A percentile compares a stretch with the other conserved stretches of the same genome.
phyloP scores from a whole-genome alignment of 2,888 invertebrate genomes.

The Hyles lineata region DNA sequence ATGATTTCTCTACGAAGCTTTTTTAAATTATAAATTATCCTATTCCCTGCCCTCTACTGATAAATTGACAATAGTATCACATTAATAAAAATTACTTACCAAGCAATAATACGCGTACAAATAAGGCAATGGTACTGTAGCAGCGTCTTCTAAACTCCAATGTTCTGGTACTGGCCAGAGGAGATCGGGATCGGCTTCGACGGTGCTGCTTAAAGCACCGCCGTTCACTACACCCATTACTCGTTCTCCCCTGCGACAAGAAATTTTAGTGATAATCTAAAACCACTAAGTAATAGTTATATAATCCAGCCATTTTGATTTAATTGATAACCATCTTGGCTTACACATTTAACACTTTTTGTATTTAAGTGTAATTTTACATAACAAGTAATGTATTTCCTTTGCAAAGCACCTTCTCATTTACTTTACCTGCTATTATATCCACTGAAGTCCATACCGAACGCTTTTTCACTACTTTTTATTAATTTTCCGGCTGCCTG shows the following conservation, averaged over 20 bases:
- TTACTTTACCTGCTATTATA: constrained; percentile 35
- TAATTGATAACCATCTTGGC: no score
- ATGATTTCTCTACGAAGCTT: no score
- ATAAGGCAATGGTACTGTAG: constrained; percentile 88
- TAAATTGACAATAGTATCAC: not conserved
- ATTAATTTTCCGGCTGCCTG: constrained; percentile 43
- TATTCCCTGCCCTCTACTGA: no score
- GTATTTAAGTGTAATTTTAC: no score
- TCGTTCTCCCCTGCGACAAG: constrained; percentile 68
- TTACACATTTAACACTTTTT: no score
- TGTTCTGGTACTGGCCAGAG: constrained; percentile 87
- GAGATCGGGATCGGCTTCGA: constrained; percentile 78
- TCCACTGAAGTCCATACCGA: constrained; percentile 60
- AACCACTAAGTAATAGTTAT: no score
- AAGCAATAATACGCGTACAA: constrained; percentile 53
- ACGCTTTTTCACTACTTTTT: constrained; percentile 35
- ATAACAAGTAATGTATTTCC: no score
- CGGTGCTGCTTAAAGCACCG: constrained; percentile 82
- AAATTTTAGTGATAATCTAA: not conserved
- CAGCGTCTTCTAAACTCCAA: constrained; percentile 89
- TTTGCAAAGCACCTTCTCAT: not conserved
- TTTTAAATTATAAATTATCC: no score
- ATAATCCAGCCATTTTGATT: no score
- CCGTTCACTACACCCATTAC: constrained; percentile 86
- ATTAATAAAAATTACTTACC: constrained; percentile 40